Percentiles rank a stretch among this genome's conserved stretches.
These are phyloP conservation scores for Pongo pygmaeus DNA, from an alignment of 2,113 vertebrate genomes.

Conservation along the genomic window DNA sequence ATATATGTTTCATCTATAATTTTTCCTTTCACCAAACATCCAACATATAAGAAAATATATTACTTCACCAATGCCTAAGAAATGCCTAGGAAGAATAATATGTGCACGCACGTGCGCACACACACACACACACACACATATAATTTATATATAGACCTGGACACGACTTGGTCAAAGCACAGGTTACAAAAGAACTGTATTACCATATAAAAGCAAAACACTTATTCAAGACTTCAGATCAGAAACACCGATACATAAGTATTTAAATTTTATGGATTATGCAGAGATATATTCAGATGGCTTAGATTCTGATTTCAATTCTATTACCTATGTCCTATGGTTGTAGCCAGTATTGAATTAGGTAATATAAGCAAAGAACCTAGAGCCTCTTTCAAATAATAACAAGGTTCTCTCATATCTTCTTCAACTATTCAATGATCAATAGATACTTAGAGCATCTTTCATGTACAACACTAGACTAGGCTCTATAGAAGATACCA, in stretches of 20 bases:
- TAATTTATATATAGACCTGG: not conserved
- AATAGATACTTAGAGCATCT: not conserved
- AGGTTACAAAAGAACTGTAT: not conserved
- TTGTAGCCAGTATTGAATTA: not conserved
- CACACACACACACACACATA: not conserved
- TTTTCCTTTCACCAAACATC: not conserved
- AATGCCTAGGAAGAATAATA: not conserved
- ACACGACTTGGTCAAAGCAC: not conserved
- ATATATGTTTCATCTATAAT: not conserved
- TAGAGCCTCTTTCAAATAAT: not conserved
- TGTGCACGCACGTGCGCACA: not conserved
- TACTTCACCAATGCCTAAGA: not conserved
- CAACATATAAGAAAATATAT: not conserved
- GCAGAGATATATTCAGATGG: not conserved
- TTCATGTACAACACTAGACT: not conserved
- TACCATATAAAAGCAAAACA: not conserved
- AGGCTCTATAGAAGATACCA: not conserved
- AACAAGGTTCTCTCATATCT: not conserved
- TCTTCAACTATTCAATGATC: not conserved
- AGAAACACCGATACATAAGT: not conserved
- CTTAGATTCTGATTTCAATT: not conserved
- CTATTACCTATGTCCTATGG: not conserved
- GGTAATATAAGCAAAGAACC: not conserved
- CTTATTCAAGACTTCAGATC: not conserved
- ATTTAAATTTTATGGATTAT: not conserved